A percentile compares a stretch with the other conserved stretches of the same genome.
Evolutionary conservation across 2,888 invertebrate genomes (phyloP).

Genomic region (Fissipunctia ypsillon): DNA sequence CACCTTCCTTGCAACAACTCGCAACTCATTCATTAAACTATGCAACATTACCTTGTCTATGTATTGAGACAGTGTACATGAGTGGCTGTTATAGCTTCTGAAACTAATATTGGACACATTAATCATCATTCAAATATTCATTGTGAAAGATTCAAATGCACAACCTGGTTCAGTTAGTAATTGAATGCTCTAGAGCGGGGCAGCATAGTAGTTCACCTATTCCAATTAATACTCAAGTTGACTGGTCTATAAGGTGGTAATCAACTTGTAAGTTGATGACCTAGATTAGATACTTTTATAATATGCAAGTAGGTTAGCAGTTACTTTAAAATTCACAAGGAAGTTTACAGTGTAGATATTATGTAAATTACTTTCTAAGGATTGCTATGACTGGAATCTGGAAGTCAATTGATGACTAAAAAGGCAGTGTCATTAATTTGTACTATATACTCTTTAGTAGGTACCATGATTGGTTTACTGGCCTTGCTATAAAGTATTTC

Average conservation of each 20-base stretch:
- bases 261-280: conserved; percentile 59
- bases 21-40: conserved; percentile 54
- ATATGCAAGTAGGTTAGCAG: conserved; percentile 48
- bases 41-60: conserved; percentile 50
- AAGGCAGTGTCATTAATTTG: conserved; percentile 1
- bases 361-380: conserved; percentile 34
- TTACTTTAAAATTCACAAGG: conserved; percentile 19
- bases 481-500: conserved; percentile 42
- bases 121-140: conserved; percentile 17
- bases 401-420: conserved; percentile 8
- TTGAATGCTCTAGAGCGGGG: conserved; percentile 29
- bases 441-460: not conserved
- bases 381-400: conserved; percentile 16
- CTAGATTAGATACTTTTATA: conserved; percentile 53
- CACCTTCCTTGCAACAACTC: conserved; percentile 26
- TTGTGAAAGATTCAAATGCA: conserved; percentile 35
- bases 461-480: conserved; percentile 4
- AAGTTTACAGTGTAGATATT: conserved; percentile 14
- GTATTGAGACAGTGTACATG: conserved; percentile 27
- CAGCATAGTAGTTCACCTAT: conserved; percentile 26
- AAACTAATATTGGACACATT: conserved; percentile 26
- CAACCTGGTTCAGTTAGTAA: conserved; percentile 24
- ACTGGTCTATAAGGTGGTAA: conserved; percentile 36
- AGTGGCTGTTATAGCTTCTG: conserved; percentile 16
- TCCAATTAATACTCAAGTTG: conserved; percentile 37